Conservation (phyloP, 2,113 vertebrate genomes). For the Chiloscyllium plagiosum region DNA sequence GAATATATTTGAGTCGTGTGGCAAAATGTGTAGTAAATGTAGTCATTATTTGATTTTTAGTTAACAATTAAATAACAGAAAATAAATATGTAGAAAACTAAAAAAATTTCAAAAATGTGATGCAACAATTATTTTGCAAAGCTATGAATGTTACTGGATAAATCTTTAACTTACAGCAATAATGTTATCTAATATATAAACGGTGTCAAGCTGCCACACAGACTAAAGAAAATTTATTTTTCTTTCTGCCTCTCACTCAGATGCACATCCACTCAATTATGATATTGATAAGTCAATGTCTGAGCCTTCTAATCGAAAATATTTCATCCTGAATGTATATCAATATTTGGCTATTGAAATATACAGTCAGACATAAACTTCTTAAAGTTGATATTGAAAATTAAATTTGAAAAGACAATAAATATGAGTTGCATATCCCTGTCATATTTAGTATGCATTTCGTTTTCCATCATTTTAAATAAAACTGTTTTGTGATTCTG, state of each 20-base stretch:
- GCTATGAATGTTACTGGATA: neutral
- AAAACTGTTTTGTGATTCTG: neutral
- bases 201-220: neutral
- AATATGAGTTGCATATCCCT: neutral
- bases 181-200: neutral
- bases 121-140: neutral
- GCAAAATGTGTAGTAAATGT: neutral
- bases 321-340: neutral
- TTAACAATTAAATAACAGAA: neutral
- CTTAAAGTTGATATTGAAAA: neutral
- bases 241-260: neutral
- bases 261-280: neutral
- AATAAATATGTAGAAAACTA: neutral
- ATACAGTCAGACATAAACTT: neutral
- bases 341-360: neutral
- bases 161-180: neutral
- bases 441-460: neutral
- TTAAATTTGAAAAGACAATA: neutral
- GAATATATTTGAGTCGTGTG: neutral
- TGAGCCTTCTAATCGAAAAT: neutral
- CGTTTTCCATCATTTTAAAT: neutral
- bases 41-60: neutral
- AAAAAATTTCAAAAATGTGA: neutral
- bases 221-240: neutral
- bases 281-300: neutral